Evolutionary conservation across 2,113 vertebrate genomes (phyloP), one percentile per base, ranked within the genome.

Genomic region (Phyllostomus discolor): DNA sequence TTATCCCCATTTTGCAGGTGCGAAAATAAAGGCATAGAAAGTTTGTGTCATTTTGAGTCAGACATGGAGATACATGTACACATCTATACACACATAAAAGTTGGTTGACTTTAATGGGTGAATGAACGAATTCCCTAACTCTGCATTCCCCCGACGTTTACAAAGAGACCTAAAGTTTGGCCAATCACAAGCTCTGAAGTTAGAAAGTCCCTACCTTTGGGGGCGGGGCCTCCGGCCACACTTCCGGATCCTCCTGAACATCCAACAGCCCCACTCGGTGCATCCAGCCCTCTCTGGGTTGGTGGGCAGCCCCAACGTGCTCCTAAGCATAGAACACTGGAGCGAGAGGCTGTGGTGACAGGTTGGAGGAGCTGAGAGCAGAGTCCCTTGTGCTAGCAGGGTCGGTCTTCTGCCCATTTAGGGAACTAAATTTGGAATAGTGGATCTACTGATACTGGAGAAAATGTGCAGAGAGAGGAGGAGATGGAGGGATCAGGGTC

Each of bases 1-100:
- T 38, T 38, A 89, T 64, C 24, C 66, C 80, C 90, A 90, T 92
- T 95, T 59, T 88, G 24, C 80, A 87, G 90, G 79, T 90, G 22
- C 69, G 26, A 43, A 75, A 87, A 91, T 31, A 50, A 91, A 93
- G 48, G 35, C 79, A 78, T 1, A 54, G 24, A 87, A 78, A 59
- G 28, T 31, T 66, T 17, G 46, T 73, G 62, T 57, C 9, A 88
- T 73, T 95, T 62, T 90, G 38, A 84, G 20, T 90, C 73, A 67
- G 33, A 79, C 43, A 11, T 2, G 28, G n/a, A 92, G 15, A 70
- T 28, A 54, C 15, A 26, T 20, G 22, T 2, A 79, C 15, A 62
- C 12, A 28, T n/a, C 22, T 57, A n/a, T 31, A n/a, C 3, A 59
- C 15, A 72, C 22, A 15, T 26, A 20, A n/a, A 54, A 8, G 4